phyloP scores from a whole-genome alignment of 2,797 vertebrate genomes.

The Telmatherina bonti region DNA sequence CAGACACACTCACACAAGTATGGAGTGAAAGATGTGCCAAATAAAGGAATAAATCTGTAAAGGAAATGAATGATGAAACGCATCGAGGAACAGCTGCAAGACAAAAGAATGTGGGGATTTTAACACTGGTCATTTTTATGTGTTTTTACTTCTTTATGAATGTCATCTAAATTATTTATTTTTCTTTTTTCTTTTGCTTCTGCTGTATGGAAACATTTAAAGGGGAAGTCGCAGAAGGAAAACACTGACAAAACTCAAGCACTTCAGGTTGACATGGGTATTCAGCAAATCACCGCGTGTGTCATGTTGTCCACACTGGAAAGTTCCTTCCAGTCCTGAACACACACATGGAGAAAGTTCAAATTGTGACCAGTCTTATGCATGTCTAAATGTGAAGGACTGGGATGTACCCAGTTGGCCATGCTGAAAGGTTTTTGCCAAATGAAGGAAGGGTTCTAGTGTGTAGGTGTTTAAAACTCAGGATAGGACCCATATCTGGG shows the following conservation, averaged over 20 bases:
- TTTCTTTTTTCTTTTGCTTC: too few species aligned
- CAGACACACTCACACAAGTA: slow-evolving; percentile 8
- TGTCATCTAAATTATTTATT: too few species aligned
- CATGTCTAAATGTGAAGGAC: not conserved
- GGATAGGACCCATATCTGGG: too few species aligned
- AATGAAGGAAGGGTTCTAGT: too few species aligned
- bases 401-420: not conserved
- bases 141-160: too few species aligned
- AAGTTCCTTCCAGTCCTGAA: not conserved
- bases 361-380: not conserved
- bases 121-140: too few species aligned
- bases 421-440: too few species aligned
- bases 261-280: too few species aligned
- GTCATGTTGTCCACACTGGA: not conserved
- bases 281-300: not conserved
- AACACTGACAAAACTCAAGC: not conserved
- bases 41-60: not conserved
- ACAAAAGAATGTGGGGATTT: not conserved
- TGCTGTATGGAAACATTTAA: not conserved
- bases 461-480: too few species aligned
- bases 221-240: not conserved
- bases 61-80: too few species aligned
- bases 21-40: not conserved
- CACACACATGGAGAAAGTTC: not conserved
- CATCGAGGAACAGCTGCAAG: not conserved